phyloP scores from a whole-genome alignment of 1,140 invertebrate genomes.

The Tetramorium simillimum region DNA sequence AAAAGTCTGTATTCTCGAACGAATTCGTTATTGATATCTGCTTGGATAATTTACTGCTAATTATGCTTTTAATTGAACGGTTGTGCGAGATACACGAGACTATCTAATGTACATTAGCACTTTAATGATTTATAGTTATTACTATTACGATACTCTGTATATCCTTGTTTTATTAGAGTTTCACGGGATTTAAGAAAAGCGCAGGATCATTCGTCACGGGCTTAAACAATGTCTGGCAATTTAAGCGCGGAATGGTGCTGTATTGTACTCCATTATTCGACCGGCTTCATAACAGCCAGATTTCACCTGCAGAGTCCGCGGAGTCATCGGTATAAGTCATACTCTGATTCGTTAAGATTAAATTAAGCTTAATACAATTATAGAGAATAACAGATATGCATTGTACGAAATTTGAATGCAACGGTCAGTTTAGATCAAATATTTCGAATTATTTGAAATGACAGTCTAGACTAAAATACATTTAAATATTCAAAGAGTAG shows the following conservation, averaged over 20 bases:
- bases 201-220: constrained; percentile 63
- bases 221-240: constrained; percentile 68
- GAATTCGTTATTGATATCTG: neutral
- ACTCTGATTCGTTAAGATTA: constrained; percentile 60
- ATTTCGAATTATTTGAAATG: neutral
- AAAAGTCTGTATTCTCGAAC: neutral
- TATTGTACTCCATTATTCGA: constrained; percentile 71
- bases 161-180: constrained; percentile 45
- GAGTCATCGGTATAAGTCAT: constrained; percentile 67
- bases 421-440: neutral
- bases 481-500: neutral
- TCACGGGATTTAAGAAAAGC: constrained; percentile 49
- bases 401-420: constrained; percentile 13
- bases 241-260: constrained; percentile 69
- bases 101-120: neutral
- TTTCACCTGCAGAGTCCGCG: constrained; percentile 58
- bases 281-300: constrained; percentile 67
- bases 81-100: neutral
- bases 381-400: neutral
- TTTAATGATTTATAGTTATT: constrained; percentile 32
- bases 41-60: neutral
- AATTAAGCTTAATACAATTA: constrained; percentile 59
- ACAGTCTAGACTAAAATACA: neutral
- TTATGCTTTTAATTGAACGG: constrained; percentile 12
- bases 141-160: constrained; percentile 19